Evolutionary conservation across 2,888 invertebrate genomes (phyloP), one percentile per base, ranked within the genome.

Genomic region (Oeneis ivallda): DNA sequence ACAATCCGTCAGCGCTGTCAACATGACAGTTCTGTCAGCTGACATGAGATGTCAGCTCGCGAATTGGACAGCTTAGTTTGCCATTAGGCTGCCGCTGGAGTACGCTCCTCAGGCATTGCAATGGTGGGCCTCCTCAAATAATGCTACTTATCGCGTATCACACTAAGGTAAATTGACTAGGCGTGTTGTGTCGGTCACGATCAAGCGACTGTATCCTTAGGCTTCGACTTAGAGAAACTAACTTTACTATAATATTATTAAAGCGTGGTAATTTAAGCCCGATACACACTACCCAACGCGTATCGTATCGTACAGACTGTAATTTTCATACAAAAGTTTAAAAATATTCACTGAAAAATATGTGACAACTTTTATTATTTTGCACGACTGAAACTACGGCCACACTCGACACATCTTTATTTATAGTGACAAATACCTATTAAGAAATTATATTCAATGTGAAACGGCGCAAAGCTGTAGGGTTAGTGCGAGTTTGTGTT

Each of bases 151-250:
- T 81, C 84, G 87, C 88, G 85, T 90, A 92, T 92, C 91, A 92
- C 92, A 92, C 91, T 92, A 92, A 89, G 87, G 89, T 90, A 92
- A 91, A 91, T 92, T 92, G 92, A 92, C 92, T 92, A 92, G 92
- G 89, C 86, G 87, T 84, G 85, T 87, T 86, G 87, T 86, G 86
- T 84, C 84, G 77, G 79, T 81, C 84, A 82, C 85, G 77, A 79
- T 74, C 79, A 72, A 76, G 79, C 75, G 74, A 71, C 72, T 73
- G 66, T 68, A 49, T 64, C 64, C 41, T 57, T 64, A 72, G 77
- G 76, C 78, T 76, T 77, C 70, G 74, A 69, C 66, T 69, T 62
- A 58, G 62, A 64, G 71, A 70, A 71, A 68, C 70, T 32, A 52
- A 64, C 34, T 37, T 34, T 56, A 56, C 32, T 56, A 62, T 47